phyloP scores from a whole-genome alignment of 2,113 vertebrate species.

The Rallus limicola region DNA sequence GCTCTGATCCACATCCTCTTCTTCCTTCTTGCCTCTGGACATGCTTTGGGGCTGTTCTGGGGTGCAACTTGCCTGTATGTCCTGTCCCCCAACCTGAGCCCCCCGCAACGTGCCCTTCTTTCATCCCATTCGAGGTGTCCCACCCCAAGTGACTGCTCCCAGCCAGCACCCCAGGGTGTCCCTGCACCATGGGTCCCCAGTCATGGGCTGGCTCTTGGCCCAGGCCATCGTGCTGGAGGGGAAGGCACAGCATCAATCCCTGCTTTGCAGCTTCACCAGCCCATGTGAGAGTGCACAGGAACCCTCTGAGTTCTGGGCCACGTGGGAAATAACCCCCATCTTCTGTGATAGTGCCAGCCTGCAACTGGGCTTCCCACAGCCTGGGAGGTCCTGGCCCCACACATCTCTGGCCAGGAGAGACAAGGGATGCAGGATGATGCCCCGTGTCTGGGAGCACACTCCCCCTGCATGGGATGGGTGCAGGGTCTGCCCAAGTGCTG shows the following conservation, averaged over 20 bases:
- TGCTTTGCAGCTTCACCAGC: neutral
- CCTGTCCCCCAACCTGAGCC: neutral
- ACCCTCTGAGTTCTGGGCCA: neutral
- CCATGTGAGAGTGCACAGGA: accelerated
- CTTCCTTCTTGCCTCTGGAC: neutral
- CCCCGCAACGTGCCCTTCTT: accelerated
- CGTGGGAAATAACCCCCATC: accelerated
- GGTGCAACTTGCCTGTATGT: neutral
- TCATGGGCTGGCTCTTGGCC: neutral
- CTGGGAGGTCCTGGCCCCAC: neutral
- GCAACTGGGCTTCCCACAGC: neutral
- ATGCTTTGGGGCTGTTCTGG: neutral
- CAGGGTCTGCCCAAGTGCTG: neutral
- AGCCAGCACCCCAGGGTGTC: neutral
- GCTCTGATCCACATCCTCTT: neutral
- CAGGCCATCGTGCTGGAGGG: accelerated
- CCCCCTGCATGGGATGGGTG: accelerated
- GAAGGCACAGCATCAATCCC: neutral
- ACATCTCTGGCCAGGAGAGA: neutral
- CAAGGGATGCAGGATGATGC: neutral
- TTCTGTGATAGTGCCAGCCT: neutral
- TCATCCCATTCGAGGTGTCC: accelerated
- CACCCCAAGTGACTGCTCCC: neutral
- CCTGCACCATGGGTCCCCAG: too few species aligned
- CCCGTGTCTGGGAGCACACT: neutral